A percentile compares a stretch with the other conserved stretches of the same genome.
phyloP scores from a whole-genome alignment of 30 jellyfish, hydroid and myxozoan genomes.

The Nemopilema nomurai region DNA sequence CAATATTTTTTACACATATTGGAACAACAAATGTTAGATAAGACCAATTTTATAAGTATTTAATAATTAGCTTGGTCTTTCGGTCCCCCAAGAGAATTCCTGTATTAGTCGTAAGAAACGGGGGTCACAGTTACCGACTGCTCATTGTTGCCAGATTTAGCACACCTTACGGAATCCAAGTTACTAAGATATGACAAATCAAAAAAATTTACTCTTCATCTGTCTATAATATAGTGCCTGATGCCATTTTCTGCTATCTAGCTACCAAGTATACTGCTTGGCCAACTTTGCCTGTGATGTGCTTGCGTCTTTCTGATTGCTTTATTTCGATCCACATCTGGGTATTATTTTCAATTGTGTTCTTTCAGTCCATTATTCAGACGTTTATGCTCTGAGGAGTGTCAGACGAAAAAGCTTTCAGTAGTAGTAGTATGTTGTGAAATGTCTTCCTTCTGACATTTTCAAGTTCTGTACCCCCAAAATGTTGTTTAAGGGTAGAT shows the following conservation, averaged over 20 bases:
- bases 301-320: too few species aligned
- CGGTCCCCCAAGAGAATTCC: constrained; percentile 12
- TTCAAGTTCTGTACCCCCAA: neutral
- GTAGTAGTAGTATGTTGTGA: neutral
- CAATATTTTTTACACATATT: neutral
- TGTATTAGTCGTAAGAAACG: constrained; percentile 21
- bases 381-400: neutral
- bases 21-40: neutral
- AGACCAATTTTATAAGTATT: neutral
- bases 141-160: constrained; percentile 14
- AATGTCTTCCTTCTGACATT: neutral
- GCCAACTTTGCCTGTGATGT: too few species aligned
- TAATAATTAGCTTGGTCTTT: neutral
- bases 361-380: neutral
- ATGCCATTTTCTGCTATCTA: too few species aligned
- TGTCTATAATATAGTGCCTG: too few species aligned
- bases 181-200: neutral
- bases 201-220: neutral
- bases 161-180: neutral
- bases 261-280: too few species aligned
- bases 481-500: neutral
- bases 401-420: neutral
- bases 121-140: constrained; percentile 28
- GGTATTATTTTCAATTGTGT: neutral
- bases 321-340: too few species aligned